A percentile compares a stretch with the other conserved stretches of the same genome.
Conservation (phyloP, 2,888 invertebrate species). For the Pyralis farinalis region DNA sequence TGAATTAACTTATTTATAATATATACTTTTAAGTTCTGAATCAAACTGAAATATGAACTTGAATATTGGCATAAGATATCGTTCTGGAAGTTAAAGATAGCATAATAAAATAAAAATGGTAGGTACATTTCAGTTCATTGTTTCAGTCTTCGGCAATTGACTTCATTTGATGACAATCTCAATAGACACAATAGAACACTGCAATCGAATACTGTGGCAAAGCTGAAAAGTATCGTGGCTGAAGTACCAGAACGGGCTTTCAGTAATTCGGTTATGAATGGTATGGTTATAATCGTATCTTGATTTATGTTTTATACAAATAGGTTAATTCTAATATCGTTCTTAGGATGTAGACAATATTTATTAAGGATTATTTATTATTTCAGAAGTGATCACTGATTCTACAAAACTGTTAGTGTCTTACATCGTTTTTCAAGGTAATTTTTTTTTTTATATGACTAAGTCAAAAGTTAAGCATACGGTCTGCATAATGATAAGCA, state of each 20-base stretch:
- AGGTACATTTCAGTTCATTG: constrained; percentile 1
- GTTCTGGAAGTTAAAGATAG: background rate
- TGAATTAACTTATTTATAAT: too few relatives aligned
- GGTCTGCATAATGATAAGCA: too few relatives aligned
- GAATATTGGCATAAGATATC: background rate
- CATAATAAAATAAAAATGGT: too few relatives aligned
- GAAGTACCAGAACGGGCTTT: constrained; percentile 37
- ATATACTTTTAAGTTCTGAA: too few relatives aligned
- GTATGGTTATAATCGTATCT: too few relatives aligned
- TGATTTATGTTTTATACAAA: too few relatives aligned
- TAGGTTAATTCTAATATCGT: too few relatives aligned
- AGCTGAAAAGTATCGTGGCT: constrained; percentile 42
- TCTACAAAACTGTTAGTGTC: constrained; percentile 39
- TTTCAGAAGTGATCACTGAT: constrained; percentile 46
- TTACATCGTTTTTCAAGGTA: constrained; percentile 43
- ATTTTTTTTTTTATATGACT: too few relatives aligned
- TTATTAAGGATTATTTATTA: background rate
- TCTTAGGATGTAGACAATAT: too few relatives aligned
- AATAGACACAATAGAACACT: constrained; percentile 31
- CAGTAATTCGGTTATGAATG: constrained; percentile 28
- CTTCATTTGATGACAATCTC: constrained; percentile 46
- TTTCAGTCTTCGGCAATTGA: constrained; percentile 49
- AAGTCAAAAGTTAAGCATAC: too few relatives aligned
- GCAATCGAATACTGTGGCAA: constrained; percentile 30
- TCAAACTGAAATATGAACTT: background rate